These are phyloP conservation scores for Aurelia sp. DNA, from an alignment of 30 jellyfish, hydroid and myxozoan species.

Conservation along the genomic window DNA sequence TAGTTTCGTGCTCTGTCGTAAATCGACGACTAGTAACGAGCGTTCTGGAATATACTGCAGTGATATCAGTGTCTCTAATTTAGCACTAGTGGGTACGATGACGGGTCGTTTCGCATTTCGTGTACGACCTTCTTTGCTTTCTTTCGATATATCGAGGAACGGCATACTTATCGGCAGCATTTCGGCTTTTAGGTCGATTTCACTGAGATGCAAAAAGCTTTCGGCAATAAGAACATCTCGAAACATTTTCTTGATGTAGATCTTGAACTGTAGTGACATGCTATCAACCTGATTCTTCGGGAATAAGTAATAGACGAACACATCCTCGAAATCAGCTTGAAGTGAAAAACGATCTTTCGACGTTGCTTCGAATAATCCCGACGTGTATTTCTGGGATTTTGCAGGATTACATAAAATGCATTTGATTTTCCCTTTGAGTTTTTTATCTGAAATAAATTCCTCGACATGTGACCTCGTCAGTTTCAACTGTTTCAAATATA, in stretches of 20 bases:
- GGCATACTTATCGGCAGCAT: conserved; percentile 93
- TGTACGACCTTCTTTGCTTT: conserved; percentile 50
- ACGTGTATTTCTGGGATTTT: conserved; percentile 80
- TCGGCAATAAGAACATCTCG: conserved; percentile 91
- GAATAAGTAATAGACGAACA: conserved; percentile 84
- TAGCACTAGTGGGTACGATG: conserved; percentile 93
- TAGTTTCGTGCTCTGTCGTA: conserved; percentile 87
- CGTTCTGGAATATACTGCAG: conserved; percentile 89
- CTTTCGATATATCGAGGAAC: conserved; percentile 72
- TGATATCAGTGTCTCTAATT: conserved; percentile 86
- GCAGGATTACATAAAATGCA: conserved; percentile 88
- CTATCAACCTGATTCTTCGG: conserved; percentile 88
- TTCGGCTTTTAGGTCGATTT: conserved; percentile 86
- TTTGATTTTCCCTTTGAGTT: conserved; percentile 85
- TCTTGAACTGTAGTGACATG: conserved; percentile 88
- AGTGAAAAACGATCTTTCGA: conserved; percentile 60
- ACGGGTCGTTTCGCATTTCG: conserved; percentile 76
- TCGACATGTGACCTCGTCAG: conserved; percentile 78
- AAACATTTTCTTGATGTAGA: conserved; percentile 78
- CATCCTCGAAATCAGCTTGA: conserved; percentile 89
- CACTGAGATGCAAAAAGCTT: conserved; percentile 85
- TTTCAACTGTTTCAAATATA: conserved; percentile 82
- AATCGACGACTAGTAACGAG: conserved; percentile 79
- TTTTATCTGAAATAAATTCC: conserved; percentile 79
- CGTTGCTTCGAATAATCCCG: conserved; percentile 87